Evolutionary conservation across 2,888 invertebrate species (phyloP), one percentile per base, ranked within the genome.

Genomic region (Troilus luridus): DNA sequence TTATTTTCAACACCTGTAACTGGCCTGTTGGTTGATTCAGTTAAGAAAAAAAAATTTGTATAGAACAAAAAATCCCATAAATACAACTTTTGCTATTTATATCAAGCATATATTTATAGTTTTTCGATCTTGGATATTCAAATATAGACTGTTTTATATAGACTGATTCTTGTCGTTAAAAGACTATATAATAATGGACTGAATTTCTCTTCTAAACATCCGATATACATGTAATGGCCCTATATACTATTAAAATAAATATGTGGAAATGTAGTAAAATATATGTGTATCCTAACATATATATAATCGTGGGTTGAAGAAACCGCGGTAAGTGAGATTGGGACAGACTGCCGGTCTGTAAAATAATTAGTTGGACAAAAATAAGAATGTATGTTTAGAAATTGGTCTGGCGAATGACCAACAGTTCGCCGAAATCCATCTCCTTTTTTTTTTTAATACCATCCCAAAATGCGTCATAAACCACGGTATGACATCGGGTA

Each of bases 381-480:
- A 81, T 81, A 81, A 81, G 41, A 81, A 81, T 81, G 19, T 81
- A 81, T 81, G 77, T 81, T 81, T 81, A 81, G 77, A 81, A 3
- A 81, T 81, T 81, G 41, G 41, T 17, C 54, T 81, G 77, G 77
- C 77, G 77, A 41, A 41, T 41, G 19, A 41, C 77, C 77, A 81
- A 19, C 77, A 19, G 19, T 81, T 81, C 77, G 27, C 41, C 77
- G 54, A 81, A 81, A 81, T 54, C 77, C 77, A 54, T 67, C 64
- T 67, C 64, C 24, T 24, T 67, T 67, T 24, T 9, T 64, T 11
- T n/a, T 24, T 24, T 67, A 67, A 67, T 10, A 12, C n/a, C 9
- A 3, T 67, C 11, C n/a, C 64, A 67, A 10, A 24, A 0, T n/a
- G 0, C 12, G 10, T 12, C 24, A 24, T 67, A 0, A 67, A 67